Percentiles rank a stretch among this genome's conserved stretches.
phyloP scores from a whole-genome alignment of 1,140 invertebrate genomes.

The Tetramorium alpestre region DNA sequence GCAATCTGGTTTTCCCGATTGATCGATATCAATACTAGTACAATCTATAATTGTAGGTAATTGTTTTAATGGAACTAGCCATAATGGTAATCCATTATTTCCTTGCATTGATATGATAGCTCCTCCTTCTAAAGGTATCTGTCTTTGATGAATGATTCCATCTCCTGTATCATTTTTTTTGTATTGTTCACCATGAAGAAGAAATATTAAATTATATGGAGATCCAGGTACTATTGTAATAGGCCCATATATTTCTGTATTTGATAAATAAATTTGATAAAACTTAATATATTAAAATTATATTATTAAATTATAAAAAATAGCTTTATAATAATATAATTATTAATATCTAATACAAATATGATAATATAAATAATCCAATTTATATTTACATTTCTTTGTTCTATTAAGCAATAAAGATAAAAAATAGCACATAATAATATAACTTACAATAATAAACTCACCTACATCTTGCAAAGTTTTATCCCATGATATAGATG shows the following conservation, averaged over 20 bases:
- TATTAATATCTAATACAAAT: neutral
- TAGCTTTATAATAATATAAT: slow-evolving; percentile 9
- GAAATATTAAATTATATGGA: slow-evolving; percentile 90
- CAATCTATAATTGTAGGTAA: slow-evolving; percentile 90
- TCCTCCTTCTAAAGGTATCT: slow-evolving; percentile 83
- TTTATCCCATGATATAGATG: slow-evolving; percentile 88
- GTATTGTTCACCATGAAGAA: slow-evolving; percentile 87
- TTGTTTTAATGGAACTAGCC: slow-evolving; percentile 87
- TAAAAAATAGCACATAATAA: neutral
- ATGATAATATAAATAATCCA: slow-evolving; percentile 26
- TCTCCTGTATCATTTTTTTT: slow-evolving; percentile 87
- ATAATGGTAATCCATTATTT: slow-evolving; percentile 87
- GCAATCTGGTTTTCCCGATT: slow-evolving; percentile 90
- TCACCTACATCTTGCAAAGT: slow-evolving; percentile 89
- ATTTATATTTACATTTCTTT: slow-evolving; percentile 27
- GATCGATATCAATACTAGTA: slow-evolving; percentile 89
- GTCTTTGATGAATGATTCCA: slow-evolving; percentile 67
- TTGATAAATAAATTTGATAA: slow-evolving; percentile 22
- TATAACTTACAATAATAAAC: slow-evolving; percentile 51
- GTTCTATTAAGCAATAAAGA: neutral
- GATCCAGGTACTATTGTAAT: slow-evolving; percentile 89
- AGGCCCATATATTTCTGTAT: slow-evolving; percentile 88
- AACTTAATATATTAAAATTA: neutral
- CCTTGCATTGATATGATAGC: slow-evolving; percentile 83
- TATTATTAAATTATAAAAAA: neutral